phyloP scores from a whole-genome alignment of 2,888 invertebrate genomes.

The Parasteatoda lunata region DNA sequence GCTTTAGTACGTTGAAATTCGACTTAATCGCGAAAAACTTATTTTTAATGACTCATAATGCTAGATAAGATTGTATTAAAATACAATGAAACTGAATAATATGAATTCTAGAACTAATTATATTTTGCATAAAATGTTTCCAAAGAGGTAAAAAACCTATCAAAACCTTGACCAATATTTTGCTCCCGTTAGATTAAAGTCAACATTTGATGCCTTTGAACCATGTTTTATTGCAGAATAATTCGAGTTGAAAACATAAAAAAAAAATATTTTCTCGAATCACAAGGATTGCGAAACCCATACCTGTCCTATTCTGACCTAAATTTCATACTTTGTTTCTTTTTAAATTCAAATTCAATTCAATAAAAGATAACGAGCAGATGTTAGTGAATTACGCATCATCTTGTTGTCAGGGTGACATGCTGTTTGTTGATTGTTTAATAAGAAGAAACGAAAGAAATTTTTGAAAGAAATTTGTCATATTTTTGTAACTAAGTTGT shows the following conservation, averaged over 20 bases:
- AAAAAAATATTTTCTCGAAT: not conserved
- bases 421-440: no score
- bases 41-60: no score
- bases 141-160: not conserved
- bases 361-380: not conserved
- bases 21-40: no score
- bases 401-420: not conserved
- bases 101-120: no score
- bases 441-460: no score
- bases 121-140: no score
- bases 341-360: conserved; percentile 5
- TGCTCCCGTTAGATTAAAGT: conserved; percentile 3
- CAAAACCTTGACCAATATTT: conserved; percentile 29
- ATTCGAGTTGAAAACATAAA: not conserved
- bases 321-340: not conserved
- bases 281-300: not conserved
- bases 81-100: no score
- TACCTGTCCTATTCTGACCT: conserved; percentile 1
- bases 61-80: no score
- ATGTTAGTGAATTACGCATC: not conserved
- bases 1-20: no score
- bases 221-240: not conserved
- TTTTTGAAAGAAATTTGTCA: no score
- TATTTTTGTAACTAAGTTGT: not conserved
- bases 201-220: conserved; percentile 17